Percentiles rank a stretch among this genome's conserved stretches.
Evolutionary conservation across 2,888 invertebrate genomes (phyloP).

Genomic region (Disparrhopalites patrizii): DNA sequence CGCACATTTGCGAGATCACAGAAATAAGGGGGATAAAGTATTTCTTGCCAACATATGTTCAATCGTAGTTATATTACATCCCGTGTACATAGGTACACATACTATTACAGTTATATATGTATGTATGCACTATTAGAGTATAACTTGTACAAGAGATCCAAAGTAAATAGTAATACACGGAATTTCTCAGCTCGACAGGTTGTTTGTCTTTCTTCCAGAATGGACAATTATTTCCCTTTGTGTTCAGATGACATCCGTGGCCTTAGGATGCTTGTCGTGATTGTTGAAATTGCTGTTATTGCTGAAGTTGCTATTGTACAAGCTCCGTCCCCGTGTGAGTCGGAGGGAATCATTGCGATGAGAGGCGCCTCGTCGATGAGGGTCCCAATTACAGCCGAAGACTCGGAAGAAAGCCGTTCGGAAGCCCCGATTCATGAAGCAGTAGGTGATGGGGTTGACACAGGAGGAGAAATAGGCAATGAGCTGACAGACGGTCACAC

Average conservation of each 20-base stretch:
- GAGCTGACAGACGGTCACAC: constrained; percentile 68
- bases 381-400: constrained; percentile 56
- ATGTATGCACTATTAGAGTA: too few species aligned
- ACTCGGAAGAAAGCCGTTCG: constrained; percentile 61
- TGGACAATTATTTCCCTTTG: too few species aligned
- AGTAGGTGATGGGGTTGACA: constrained; percentile 87
- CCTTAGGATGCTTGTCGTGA: background rate
- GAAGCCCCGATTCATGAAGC: constrained; percentile 82
- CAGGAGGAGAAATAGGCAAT: constrained; percentile 78
- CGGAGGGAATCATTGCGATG: constrained; percentile 41
- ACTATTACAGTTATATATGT: too few species aligned
- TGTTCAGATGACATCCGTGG: background rate
- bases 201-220: too few species aligned
- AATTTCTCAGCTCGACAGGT: too few species aligned
- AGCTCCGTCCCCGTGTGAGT: constrained; percentile 39
- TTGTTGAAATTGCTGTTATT: constrained; percentile 1
- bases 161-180: too few species aligned
- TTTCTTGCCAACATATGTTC: too few species aligned
- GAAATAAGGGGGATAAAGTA: too few species aligned
- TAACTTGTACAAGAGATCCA: too few species aligned
- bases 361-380: constrained; percentile 9
- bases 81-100: too few species aligned
- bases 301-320: background rate
- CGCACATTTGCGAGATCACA: too few species aligned
- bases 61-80: too few species aligned